A percentile compares a stretch with the other conserved stretches of the same genome.
Evolutionary conservation across 2,113 vertebrate species (phyloP).

Genomic region (Mungos mungo): DNA sequence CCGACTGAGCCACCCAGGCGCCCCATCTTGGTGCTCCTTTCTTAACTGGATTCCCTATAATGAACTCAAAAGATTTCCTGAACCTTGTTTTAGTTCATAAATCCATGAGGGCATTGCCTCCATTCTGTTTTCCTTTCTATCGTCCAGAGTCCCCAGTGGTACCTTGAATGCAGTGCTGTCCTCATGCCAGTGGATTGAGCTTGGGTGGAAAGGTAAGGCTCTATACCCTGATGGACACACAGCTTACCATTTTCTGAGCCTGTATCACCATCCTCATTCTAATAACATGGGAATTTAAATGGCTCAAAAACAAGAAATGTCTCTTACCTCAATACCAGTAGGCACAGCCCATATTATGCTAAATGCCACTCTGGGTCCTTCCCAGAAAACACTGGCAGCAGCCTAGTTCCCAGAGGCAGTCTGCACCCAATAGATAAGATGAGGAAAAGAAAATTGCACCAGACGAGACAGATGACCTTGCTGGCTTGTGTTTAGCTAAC

Average conservation of each 20-base stretch:
- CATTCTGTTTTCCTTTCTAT: not conserved
- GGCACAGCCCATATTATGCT: slow-evolving; percentile 52
- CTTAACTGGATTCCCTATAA: not conserved
- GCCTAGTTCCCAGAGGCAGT: slow-evolving; percentile 60
- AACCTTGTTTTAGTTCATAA: not conserved
- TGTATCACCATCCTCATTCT: not conserved
- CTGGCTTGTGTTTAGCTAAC: not conserved
- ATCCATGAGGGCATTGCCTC: not conserved
- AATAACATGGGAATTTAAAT: slow-evolving; percentile 36
- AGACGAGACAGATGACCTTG: not conserved
- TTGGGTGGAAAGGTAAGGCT: not conserved
- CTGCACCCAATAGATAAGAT: slow-evolving; percentile 54
- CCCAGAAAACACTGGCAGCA: slow-evolving; percentile 58
- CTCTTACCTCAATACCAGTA: slow-evolving; percentile 40
- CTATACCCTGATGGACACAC: not conserved
- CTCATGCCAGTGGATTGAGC: not conserved
- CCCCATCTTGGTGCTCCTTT: not conserved
- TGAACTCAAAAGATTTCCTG: not conserved
- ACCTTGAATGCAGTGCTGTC: not conserved
- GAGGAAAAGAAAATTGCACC: slow-evolving; percentile 1
- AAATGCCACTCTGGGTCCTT: slow-evolving; percentile 56
- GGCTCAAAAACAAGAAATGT: not conserved
- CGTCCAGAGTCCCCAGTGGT: not conserved
- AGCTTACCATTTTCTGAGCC: not conserved
- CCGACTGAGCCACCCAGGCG: no score